Percentiles rank a stretch among this genome's conserved stretches.
These are phyloP conservation scores for Sebastes itinus DNA, from an alignment of 2,797 vertebrate genomes.

Conservation along the genomic window DNA sequence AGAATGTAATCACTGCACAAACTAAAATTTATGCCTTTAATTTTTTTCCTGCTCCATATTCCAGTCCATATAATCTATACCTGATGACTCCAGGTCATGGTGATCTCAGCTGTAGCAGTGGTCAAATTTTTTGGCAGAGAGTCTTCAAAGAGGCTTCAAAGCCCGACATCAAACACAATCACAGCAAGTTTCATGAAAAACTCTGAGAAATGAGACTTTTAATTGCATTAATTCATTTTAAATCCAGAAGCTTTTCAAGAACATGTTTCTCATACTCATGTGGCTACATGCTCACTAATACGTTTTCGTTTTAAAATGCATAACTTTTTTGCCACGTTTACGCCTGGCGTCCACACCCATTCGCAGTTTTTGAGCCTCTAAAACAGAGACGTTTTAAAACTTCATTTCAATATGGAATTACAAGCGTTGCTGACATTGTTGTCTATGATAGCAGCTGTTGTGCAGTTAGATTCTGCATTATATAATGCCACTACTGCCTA, in stretches of 20 bases:
- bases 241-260: conserved; percentile 10
- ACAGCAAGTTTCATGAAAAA: conserved; percentile 1
- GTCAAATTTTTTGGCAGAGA: background rate
- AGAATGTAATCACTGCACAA: background rate
- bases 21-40: background rate
- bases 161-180: conserved; percentile 32
- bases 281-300: rapidly evolving
- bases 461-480: too few relatives aligned
- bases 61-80: background rate
- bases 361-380: rapidly evolving
- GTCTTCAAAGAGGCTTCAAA: conserved; percentile 42
- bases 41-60: background rate
- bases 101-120: conserved; percentile 1
- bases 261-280: background rate
- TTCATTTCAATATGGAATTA: too few relatives aligned
- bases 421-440: too few relatives aligned
- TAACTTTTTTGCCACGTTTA: too few relatives aligned
- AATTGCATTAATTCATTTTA: background rate
- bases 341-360: rapidly evolving
- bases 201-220: conserved; percentile 16
- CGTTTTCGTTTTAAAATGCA: too few relatives aligned
- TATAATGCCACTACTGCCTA: too few relatives aligned
- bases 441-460: too few relatives aligned
- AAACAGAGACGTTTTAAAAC: too few relatives aligned
- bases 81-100: background rate